phyloP scores from a whole-genome alignment of 2,113 vertebrate genomes.

The Dasyurus viverrinus region DNA sequence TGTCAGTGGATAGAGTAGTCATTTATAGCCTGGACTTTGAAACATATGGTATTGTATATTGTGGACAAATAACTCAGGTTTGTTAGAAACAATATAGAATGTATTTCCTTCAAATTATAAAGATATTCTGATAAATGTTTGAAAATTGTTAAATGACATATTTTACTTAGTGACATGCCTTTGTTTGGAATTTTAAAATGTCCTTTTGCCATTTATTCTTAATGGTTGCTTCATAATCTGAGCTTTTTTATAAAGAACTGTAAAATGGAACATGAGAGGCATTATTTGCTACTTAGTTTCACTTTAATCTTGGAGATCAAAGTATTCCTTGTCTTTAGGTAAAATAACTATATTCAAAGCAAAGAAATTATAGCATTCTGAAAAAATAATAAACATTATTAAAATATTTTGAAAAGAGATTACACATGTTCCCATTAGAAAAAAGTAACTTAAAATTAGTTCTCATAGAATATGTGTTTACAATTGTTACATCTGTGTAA shows the following conservation, averaged over 20 bases:
- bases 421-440: constrained; percentile 48
- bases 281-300: constrained; percentile 51
- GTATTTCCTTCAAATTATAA: neutral
- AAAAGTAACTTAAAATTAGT: constrained; percentile 46
- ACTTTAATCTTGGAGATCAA: constrained; percentile 72
- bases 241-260: constrained; percentile 36
- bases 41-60: neutral
- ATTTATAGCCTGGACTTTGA: neutral
- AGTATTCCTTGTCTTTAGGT: constrained; percentile 55
- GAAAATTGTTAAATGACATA: neutral
- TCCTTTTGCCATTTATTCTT: constrained; percentile 37
- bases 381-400: constrained; percentile 49
- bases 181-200: constrained; percentile 15
- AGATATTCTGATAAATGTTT: neutral
- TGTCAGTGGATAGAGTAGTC: neutral
- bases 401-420: constrained; percentile 46
- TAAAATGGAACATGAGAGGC: constrained; percentile 48
- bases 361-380: constrained; percentile 51
- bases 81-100: neutral
- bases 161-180: neutral
- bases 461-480: constrained; percentile 8
- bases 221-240: constrained; percentile 29
- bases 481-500: constrained; percentile 20
- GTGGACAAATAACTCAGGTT: neutral
- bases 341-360: constrained; percentile 61